Percentiles rank a stretch among this genome's conserved stretches.
These are phyloP conservation scores for Sarcophaga peregrina DNA, from an alignment of 1,140 invertebrate genomes.

Conservation along the genomic window DNA sequence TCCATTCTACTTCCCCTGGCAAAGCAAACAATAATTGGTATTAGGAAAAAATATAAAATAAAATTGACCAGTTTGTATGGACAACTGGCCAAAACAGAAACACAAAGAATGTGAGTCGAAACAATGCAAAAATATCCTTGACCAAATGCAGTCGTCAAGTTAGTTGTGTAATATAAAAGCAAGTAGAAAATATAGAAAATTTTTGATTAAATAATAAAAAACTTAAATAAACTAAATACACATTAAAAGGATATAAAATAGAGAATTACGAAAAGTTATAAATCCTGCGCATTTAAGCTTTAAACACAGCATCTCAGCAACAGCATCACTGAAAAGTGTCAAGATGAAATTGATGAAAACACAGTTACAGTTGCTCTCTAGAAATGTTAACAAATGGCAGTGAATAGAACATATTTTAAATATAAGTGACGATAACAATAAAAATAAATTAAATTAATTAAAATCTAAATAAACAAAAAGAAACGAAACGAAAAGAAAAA, in stretches of 20 bases:
- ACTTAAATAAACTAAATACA: not conserved
- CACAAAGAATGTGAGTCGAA: not conserved
- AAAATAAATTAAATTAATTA: not conserved
- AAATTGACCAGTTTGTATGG: not conserved
- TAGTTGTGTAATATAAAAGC: conserved; percentile 11
- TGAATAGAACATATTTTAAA: not conserved
- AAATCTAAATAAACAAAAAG: not conserved
- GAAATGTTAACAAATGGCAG: conserved; percentile 4
- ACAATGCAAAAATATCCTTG: conserved; percentile 41
- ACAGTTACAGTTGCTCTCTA: not conserved
- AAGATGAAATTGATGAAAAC: not conserved
- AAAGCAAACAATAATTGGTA: no score
- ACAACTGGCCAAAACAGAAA: conserved; percentile 26
- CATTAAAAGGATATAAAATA: not conserved
- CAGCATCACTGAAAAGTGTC: conserved; percentile 10
- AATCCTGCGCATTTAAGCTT: conserved; percentile 17
- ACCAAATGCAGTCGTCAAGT: conserved; percentile 24
- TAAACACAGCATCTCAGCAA: conserved; percentile 17
- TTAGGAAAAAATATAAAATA: not conserved
- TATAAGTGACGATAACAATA: not conserved
- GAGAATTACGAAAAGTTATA: not conserved
- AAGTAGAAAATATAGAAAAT: not conserved
- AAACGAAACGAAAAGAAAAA: conserved; percentile 45
- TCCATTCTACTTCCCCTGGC: no score
- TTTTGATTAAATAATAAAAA: conserved; percentile 27